Evolutionary conservation across 2,797 vertebrate species (phyloP), one percentile per base, ranked within the genome.

Genomic region (Cossypha dichroa): DNA sequence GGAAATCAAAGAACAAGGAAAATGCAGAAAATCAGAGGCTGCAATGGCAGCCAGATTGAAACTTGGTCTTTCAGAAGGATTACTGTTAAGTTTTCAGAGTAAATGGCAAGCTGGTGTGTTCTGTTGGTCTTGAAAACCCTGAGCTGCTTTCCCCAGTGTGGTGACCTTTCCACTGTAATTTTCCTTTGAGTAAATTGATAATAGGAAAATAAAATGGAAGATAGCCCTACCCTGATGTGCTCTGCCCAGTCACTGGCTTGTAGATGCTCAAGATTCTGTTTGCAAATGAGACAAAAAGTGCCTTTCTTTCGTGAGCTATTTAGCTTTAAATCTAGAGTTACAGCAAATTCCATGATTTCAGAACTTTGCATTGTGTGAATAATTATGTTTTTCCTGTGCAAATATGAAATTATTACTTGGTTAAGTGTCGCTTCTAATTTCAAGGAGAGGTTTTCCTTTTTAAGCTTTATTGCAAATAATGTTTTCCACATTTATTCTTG

Each of bases 1-100:
- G 94, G 93, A 98, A 98, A 98, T 98, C 94, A 98, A 98, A 98
- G 97, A 98, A 97, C 83, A 97, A 96, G 97, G 97, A 98, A 88
- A 74, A 64, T 14, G 26, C 88, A 97, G 89, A 89, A 97, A 98
- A 98, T 95, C 97, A 97, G 97, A 96, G 97, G 81, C 18, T 79
- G 52, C 73, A 94, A 94, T 95, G 91, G 90, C 96, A 94, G 41
- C n/a, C 91, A 94, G 96, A 98, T 98, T 97, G 97, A 96, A 96
- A 96, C 93, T 82, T n/a, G 41, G 94, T 95, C 96, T 98, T 98
- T 97, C 48, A 96, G 96, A 95, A 97, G 96, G 96, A 97, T 98
- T 98, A 97, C 94, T 95, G 95, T 96, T 95, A 97, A 92, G 96
- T 98, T 98, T 98, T 91, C 75, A 84, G 52, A 51, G 69, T 97